Conservation (phyloP, 2,888 invertebrate genomes). For the Cephalotes varians region DNA sequence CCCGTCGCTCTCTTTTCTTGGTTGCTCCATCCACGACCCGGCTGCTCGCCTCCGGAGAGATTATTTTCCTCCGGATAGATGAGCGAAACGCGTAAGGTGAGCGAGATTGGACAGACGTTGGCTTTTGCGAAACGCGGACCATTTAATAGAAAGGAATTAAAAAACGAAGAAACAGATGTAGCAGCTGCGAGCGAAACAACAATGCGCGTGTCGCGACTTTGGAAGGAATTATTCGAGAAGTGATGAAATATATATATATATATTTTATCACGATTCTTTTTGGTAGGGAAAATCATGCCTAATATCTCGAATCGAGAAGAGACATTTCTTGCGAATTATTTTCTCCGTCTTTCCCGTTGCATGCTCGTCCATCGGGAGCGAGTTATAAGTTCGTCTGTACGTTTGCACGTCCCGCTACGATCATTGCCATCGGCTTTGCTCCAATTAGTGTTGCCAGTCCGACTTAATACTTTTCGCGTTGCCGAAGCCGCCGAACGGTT, state of each 20-base stretch:
- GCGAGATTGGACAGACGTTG: slow-evolving; percentile 72
- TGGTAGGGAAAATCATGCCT: no score
- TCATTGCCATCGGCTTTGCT: slow-evolving; percentile 62
- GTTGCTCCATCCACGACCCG: slow-evolving; percentile 14
- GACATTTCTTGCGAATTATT: slow-evolving; percentile 45
- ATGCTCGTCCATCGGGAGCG: slow-evolving; percentile 8
- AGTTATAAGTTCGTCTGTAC: slow-evolving; percentile 38
- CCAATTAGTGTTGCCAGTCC: slow-evolving; percentile 67
- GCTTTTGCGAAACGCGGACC: slow-evolving; percentile 58
- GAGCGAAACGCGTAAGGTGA: slow-evolving; percentile 69
- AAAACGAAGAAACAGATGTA: background rate
- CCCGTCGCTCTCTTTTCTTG: slow-evolving; percentile 42
- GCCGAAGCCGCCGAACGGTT: slow-evolving; percentile 64
- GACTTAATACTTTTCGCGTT: slow-evolving; percentile 67
- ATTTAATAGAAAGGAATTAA: slow-evolving; percentile 58
- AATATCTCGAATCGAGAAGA: slow-evolving; percentile 22
- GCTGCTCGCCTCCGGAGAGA: slow-evolving; percentile 64
- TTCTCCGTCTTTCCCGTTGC: slow-evolving; percentile 1
- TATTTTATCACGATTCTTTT: slow-evolving; percentile 1
- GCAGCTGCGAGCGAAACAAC: background rate
- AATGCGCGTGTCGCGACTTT: background rate
- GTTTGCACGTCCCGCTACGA: slow-evolving; percentile 8
- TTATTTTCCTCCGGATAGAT: slow-evolving; percentile 68
- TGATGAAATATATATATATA: no score
- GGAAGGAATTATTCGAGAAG: slow-evolving; percentile 15